A percentile compares a stretch with the other conserved stretches of the same genome.
Evolutionary conservation across 2,888 invertebrate species (phyloP).

Genomic region (Autographa gamma): DNA sequence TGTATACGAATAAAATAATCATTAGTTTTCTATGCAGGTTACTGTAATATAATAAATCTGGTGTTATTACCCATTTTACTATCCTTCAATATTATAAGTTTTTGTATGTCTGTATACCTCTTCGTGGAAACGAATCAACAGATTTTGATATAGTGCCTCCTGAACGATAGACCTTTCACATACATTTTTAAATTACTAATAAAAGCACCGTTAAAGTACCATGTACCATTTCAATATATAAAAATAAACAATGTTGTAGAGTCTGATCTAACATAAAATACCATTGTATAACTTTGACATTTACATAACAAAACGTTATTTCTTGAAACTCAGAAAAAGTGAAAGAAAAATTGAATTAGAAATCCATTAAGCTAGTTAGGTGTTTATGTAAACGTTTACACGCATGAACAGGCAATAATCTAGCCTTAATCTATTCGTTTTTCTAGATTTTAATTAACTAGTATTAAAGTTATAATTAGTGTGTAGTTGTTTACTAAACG

Average conservation of each 20-base stretch:
- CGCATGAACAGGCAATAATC: neutral
- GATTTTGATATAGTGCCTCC: too few species aligned
- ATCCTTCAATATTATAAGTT: too few species aligned
- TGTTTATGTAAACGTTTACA: constrained; percentile 4
- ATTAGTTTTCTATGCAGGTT: neutral
- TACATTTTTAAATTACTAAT: too few species aligned
- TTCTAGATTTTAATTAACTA: neutral
- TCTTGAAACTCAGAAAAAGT: neutral
- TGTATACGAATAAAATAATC: neutral
- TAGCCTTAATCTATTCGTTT: neutral
- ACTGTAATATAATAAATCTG: neutral
- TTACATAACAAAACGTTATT: too few species aligned
- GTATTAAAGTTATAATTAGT: neutral
- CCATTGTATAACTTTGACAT: too few species aligned
- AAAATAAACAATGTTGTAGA: too few species aligned
- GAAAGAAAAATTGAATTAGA: neutral
- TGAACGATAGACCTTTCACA: too few species aligned
- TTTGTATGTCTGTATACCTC: too few species aligned
- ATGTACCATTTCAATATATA: too few species aligned
- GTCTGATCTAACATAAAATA: too few species aligned
- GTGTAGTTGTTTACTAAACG: neutral
- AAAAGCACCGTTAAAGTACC: too few species aligned
- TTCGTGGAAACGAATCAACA: too few species aligned
- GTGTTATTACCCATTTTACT: neutral
- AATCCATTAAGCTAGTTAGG: neutral